Conservation (phyloP, 2,888 invertebrate species). For the Arctia plantaginis region DNA sequence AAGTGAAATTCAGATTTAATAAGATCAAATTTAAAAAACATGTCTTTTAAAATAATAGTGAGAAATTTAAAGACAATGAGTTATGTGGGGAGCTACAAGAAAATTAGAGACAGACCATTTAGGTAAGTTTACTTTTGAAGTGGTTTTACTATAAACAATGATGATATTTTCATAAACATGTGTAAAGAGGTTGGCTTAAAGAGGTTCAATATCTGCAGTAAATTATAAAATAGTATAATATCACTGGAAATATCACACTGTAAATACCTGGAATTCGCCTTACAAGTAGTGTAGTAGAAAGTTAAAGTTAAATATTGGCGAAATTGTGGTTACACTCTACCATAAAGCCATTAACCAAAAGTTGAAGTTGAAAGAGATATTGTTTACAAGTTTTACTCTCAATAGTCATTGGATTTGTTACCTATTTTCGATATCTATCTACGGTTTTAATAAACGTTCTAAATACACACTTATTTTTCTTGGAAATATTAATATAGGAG, state of each 20-base stretch:
- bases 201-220: neutral
- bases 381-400: slow-evolving; percentile 11
- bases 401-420: neutral
- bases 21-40: slow-evolving; percentile 48
- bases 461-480: neutral
- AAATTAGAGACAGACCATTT: slow-evolving; percentile 70
- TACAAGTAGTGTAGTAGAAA: neutral
- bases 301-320: no score
- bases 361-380: no score
- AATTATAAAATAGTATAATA: neutral
- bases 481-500: neutral
- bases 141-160: slow-evolving; percentile 1
- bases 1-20: neutral
- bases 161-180: neutral
- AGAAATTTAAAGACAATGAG: slow-evolving; percentile 73
- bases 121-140: slow-evolving; percentile 61
- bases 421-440: neutral
- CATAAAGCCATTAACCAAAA: slow-evolving; percentile 27
- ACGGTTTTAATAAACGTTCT: neutral
- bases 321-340: no score
- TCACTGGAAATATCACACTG: no score
- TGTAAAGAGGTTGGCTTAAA: neutral
- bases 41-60: slow-evolving; percentile 74
- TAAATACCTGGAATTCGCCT: neutral
- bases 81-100: slow-evolving; percentile 77